Evolutionary conservation across 2,113 vertebrate genomes (phyloP).

Genomic region (Barnardius zonarius): DNA sequence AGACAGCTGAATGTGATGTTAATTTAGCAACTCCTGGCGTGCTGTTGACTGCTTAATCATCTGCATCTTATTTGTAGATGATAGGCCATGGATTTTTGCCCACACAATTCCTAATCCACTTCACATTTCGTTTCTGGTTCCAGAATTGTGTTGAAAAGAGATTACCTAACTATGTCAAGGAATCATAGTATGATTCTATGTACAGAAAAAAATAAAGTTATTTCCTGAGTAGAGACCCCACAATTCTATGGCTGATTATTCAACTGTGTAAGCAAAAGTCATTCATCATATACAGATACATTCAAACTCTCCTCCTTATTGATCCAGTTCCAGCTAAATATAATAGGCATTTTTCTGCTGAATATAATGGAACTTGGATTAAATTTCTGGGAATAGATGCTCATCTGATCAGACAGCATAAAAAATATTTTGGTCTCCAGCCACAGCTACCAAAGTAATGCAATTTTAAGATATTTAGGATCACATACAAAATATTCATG

Average conservation of each 20-base stretch:
- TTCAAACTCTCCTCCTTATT: background rate
- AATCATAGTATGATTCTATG: background rate
- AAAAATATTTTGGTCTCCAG: background rate
- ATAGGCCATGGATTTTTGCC: background rate
- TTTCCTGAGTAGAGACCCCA: background rate
- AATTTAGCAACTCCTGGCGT: background rate
- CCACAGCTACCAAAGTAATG: background rate
- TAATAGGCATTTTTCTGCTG: background rate
- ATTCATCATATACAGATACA: background rate
- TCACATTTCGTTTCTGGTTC: background rate
- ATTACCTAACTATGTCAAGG: background rate
- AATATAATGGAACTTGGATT: background rate
- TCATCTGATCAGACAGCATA: background rate
- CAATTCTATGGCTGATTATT: background rate
- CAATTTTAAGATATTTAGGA: background rate
- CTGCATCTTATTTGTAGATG: rapidly evolving
- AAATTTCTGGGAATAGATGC: background rate
- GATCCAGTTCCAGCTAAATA: background rate
- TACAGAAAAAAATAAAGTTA: background rate
- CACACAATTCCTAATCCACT: background rate
- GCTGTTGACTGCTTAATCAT: background rate
- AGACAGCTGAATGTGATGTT: background rate
- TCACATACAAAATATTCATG: background rate
- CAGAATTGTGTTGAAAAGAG: background rate
- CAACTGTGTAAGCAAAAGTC: background rate